Conservation (phyloP, 2,888 invertebrate genomes). For the Zaprionus obscuricornis region DNA sequence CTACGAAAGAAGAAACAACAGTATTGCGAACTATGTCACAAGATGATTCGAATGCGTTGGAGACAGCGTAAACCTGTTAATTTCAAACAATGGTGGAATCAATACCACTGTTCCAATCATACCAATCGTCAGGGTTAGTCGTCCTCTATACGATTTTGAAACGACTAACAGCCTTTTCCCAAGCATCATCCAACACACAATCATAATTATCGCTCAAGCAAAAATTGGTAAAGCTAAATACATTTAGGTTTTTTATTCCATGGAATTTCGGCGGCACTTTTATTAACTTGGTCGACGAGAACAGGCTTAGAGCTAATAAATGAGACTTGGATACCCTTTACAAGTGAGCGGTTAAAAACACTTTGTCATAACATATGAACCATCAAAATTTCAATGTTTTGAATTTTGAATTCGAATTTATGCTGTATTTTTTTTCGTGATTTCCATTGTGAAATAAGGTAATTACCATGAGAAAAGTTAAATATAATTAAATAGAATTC, state of each 20-base stretch:
- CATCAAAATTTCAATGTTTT: constrained; percentile 3
- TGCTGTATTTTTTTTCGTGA: too few species aligned
- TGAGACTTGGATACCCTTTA: constrained; percentile 57
- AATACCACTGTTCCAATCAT: constrained; percentile 44
- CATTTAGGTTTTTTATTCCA: constrained; percentile 51
- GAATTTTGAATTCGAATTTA: too few species aligned
- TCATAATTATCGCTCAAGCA: constrained; percentile 66
- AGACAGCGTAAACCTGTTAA: neutral
- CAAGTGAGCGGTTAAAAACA: neutral
- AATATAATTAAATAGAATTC: too few species aligned
- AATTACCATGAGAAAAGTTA: too few species aligned
- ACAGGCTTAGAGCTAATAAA: constrained; percentile 34
- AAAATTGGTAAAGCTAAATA: constrained; percentile 55
- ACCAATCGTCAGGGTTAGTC: constrained; percentile 5
- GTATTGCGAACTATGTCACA: constrained; percentile 55
- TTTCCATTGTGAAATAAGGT: too few species aligned
- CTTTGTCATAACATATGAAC: constrained; percentile 8
- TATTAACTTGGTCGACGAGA: constrained; percentile 58
- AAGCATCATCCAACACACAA: constrained; percentile 33
- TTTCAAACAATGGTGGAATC: constrained; percentile 48
- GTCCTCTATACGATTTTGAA: too few species aligned
- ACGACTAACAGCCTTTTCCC: constrained; percentile 5
- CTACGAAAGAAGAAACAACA: constrained; percentile 20
- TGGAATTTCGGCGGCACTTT: constrained; percentile 65
- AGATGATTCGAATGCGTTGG: constrained; percentile 25